Base-by-base conservation (phyloP, 2,888 invertebrate species). In the Allolobophora icterica region DNA sequence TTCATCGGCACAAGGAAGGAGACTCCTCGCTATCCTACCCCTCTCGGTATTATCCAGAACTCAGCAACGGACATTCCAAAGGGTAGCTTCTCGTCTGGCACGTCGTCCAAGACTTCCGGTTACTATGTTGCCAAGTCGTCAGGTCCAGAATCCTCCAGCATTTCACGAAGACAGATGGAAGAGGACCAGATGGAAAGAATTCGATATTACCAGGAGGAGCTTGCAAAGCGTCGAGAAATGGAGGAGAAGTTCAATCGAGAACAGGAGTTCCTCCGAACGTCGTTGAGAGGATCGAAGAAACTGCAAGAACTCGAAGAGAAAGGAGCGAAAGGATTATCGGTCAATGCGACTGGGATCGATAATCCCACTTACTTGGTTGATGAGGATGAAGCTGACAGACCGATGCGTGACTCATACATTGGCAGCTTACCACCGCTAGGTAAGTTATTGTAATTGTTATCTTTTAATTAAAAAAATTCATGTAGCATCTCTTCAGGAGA, bases 1-100 rank as follows among this genome's bases (percentile, higher is more conserved):
- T 98, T 98, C 96, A 97, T 98, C 94, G 98, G 97, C 93, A 96
- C 97, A 94, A 97, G 97, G 96, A 98, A 98, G 96, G 98, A 98
- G 93, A 97, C 98, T 89, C 98, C 98, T 84, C 96, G 98, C 94
- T 98, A 98, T 92, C 96, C 96, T 21, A 5, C 35, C 17, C 87
- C 87, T 17, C 87, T 87, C 19, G 87, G 87, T 1, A 1, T 21
- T 17, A 87, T 87, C 87, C 94, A 94, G 40, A 93, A 93, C 15
- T 35, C 87, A 6, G 87, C 87, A 38, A 33, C 87, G 35, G 34
- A 35, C 35, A 15, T 38, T 38, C 33, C 87, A 24, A 87, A 87
- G 87, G 87, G 87, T 17, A 87, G 87, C n/a, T 93, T 89, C 45
- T 91, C 92, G 15, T 35, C 89, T 2, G 90, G 52, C 17, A 87